phyloP scores from a whole-genome alignment of 2,113 vertebrate genomes.

The Ptychochromis oligacanthus region DNA sequence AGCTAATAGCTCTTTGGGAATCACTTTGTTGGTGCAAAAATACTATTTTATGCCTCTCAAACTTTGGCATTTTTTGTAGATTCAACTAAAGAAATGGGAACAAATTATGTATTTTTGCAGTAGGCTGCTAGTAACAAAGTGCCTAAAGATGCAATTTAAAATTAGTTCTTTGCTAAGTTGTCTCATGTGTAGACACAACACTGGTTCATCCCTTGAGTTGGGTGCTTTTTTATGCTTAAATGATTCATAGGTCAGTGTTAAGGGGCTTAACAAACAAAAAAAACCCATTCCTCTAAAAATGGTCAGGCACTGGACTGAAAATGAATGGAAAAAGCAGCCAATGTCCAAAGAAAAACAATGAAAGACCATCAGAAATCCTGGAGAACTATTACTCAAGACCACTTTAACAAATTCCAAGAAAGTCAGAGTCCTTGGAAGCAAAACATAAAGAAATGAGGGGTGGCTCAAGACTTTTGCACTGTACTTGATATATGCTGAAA shows the following conservation, averaged over 20 bases:
- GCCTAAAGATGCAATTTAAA: no score
- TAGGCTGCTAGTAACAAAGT: background rate
- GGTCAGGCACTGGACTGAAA: background rate
- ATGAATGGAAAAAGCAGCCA: background rate
- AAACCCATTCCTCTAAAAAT: background rate
- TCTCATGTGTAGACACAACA: no score
- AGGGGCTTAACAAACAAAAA: background rate
- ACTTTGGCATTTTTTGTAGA: background rate
- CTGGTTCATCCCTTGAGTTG: background rate
- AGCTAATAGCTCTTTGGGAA: no score
- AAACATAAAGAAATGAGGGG: background rate
- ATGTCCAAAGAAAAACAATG: background rate
- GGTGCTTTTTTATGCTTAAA: no score
- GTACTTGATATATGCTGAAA: background rate
- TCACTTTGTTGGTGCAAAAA: no score
- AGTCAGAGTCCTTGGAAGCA: background rate
- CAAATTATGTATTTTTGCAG: background rate
- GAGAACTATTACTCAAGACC: background rate
- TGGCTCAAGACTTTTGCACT: background rate
- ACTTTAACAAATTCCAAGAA: no score
- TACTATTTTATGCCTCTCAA: no score
- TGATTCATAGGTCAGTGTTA: no score
- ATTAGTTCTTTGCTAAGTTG: background rate
- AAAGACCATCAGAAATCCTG: background rate
- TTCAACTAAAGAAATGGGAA: background rate